Percentiles rank a stretch among this genome's conserved stretches.
These are phyloP conservation scores for Stenodema calcarata DNA, from an alignment of 2,888 invertebrate genomes.

Conservation along the genomic window DNA sequence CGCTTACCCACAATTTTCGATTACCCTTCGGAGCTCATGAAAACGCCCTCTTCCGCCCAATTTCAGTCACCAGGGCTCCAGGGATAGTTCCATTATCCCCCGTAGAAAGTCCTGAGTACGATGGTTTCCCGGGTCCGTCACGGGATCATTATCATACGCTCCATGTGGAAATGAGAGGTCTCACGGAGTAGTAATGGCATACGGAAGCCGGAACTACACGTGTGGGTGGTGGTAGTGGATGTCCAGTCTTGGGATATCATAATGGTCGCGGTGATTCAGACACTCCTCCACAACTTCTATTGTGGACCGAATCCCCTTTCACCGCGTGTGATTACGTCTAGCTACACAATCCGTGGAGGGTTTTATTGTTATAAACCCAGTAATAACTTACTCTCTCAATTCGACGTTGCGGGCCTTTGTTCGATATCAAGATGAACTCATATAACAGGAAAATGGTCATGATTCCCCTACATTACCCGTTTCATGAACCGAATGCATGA, in stretches of 20 bases:
- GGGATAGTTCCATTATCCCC: neutral
- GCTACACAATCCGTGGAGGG: neutral
- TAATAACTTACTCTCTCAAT: neutral
- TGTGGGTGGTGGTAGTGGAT: neutral
- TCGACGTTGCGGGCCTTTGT: neutral
- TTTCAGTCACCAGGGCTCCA: neutral
- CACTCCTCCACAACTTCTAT: neutral
- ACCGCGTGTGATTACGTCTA: neutral
- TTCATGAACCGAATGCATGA: neutral
- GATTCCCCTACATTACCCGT: neutral
- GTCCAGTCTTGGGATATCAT: neutral
- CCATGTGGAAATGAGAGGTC: neutral
- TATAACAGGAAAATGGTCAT: neutral
- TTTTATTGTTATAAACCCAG: neutral
- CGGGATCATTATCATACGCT: neutral
- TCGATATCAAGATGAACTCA: neutral
- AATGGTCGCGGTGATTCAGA: neutral
- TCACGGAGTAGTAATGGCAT: neutral
- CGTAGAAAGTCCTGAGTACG: neutral
- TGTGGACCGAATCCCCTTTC: neutral
- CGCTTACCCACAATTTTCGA: neutral
- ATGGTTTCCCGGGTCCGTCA: neutral
- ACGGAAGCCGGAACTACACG: constrained; percentile 18
- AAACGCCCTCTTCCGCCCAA: neutral
- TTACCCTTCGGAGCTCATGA: neutral